These are phyloP conservation scores for Etheostoma spectabile DNA, from an alignment of 2,113 vertebrate genomes.

Conservation along the genomic window DNA sequence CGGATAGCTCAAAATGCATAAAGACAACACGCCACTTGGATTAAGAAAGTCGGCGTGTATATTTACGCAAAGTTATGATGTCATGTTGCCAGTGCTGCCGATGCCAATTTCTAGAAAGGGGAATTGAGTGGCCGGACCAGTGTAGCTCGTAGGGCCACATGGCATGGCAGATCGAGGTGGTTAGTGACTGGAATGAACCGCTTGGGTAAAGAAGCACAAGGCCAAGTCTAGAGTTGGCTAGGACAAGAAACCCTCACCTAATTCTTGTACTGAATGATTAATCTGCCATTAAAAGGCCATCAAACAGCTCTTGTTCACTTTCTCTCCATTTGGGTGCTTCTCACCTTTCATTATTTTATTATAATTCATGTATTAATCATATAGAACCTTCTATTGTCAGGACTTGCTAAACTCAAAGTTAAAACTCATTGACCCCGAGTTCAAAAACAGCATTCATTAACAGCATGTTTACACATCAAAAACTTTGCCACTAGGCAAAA, in stretches of 20 bases:
- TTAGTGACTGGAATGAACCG: slow-evolving; percentile 34
- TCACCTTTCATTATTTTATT: background rate
- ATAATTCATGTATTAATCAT: background rate
- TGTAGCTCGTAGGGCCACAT: slow-evolving; percentile 4
- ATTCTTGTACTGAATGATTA: slow-evolving; percentile 1
- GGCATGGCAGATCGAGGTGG: slow-evolving; percentile 35
- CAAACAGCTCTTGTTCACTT: background rate
- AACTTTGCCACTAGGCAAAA: background rate
- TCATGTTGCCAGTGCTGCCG: too few species aligned
- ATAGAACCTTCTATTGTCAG: background rate
- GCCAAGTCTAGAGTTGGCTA: background rate
- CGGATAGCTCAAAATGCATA: too few species aligned
- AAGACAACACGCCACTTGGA: too few species aligned
- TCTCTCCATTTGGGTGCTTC: background rate
- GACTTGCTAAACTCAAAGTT: background rate
- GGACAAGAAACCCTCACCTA: background rate
- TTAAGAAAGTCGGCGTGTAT: too few species aligned
- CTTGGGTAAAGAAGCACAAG: background rate
- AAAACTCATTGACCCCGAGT: background rate
- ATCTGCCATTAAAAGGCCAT: slow-evolving; percentile 2
- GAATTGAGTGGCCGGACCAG: slow-evolving; percentile 57
- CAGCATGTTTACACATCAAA: background rate
- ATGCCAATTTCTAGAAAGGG: slow-evolving; percentile 61
- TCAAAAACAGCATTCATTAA: background rate
- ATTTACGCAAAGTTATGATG: too few species aligned